These are phyloP conservation scores for Romanogobio albipinnatus DNA, from an alignment of 2,113 vertebrate genomes.

Conservation along the genomic window DNA sequence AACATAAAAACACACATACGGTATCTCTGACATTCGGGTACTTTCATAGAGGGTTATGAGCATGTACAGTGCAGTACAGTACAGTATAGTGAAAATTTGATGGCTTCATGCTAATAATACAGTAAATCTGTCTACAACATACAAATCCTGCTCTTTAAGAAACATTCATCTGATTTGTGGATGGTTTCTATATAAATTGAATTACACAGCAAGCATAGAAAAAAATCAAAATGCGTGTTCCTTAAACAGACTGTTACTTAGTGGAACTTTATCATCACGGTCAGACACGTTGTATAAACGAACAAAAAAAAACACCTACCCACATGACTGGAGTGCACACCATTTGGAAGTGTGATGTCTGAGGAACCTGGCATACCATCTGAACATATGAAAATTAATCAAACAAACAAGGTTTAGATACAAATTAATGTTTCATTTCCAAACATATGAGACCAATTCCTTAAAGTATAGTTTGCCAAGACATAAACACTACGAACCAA, in stretches of 20 bases:
- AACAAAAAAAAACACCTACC: conserved; percentile 36
- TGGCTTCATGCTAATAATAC: neutral
- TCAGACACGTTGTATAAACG: neutral
- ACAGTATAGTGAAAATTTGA: neutral
- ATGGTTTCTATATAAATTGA: neutral
- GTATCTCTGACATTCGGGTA: neutral
- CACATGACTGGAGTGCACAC: conserved; percentile 40
- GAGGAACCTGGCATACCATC: conserved; percentile 29
- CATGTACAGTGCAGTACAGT: neutral
- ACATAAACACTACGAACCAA: neutral
- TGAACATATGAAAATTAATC: neutral
- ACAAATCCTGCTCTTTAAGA: neutral
- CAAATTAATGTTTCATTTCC: too few species aligned
- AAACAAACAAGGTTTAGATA: neutral
- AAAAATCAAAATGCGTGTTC: neutral
- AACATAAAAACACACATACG: neutral
- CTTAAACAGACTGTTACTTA: conserved; percentile 4
- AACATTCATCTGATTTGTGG: neutral
- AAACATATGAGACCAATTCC: too few species aligned
- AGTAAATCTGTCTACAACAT: neutral
- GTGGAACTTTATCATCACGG: neutral
- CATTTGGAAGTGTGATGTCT: conserved; percentile 29
- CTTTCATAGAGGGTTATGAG: neutral
- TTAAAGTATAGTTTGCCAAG: too few species aligned
- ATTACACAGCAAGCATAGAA: neutral